phyloP scores from a whole-genome alignment of 2,113 vertebrate species.

The Hydrolagus affinis region DNA sequence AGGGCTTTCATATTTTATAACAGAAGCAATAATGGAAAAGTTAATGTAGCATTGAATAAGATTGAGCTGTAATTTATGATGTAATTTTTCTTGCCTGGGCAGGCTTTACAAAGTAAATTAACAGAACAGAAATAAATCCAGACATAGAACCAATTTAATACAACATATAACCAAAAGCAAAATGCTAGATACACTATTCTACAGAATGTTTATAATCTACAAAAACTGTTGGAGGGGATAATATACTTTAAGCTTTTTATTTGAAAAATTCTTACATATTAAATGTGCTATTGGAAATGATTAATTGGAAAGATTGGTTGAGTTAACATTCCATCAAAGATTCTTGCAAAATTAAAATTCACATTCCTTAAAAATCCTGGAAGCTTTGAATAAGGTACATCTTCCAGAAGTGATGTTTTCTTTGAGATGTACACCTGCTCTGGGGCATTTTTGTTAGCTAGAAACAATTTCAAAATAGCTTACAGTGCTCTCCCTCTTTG shows the following conservation, averaged over 20 bases:
- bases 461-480: not conserved
- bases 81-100: conserved; percentile 57
- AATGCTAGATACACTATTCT: too few relatives aligned
- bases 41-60: conserved; percentile 86
- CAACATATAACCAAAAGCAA: not conserved
- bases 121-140: not conserved
- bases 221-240: too few relatives aligned
- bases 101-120: conserved; percentile 18
- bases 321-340: not conserved
- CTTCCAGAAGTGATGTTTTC: not conserved
- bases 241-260: too few relatives aligned
- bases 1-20: conserved; percentile 70
- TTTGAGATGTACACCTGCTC: not conserved
- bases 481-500: not conserved
- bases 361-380: not conserved
- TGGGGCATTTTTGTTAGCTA: not conserved
- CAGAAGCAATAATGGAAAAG: conserved; percentile 77
- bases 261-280: too few relatives aligned
- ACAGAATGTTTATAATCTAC: too few relatives aligned
- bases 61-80: conserved; percentile 63
- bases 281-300: too few relatives aligned
- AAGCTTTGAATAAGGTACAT: not conserved
- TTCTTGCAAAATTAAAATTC: not conserved
- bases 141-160: not conserved
- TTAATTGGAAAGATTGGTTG: not conserved